These are phyloP conservation scores for Drosophila setifemur DNA, from an alignment of 1,140 invertebrate species.

Conservation along the genomic window DNA sequence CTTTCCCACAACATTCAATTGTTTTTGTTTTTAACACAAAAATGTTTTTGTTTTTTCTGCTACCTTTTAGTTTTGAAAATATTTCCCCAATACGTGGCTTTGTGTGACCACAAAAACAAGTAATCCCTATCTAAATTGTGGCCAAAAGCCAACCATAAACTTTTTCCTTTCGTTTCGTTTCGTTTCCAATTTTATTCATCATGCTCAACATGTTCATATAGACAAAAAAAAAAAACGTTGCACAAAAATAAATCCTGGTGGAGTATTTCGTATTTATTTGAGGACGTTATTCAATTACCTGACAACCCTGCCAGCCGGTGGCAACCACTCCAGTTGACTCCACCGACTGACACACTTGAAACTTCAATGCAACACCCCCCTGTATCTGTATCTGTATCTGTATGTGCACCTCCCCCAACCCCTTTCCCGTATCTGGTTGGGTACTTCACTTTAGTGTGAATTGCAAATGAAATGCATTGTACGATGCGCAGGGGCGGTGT, in stretches of 20 bases:
- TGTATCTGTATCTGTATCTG: constrained; percentile 7
- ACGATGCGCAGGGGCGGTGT: too few relatives aligned
- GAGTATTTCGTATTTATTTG: constrained; percentile 35
- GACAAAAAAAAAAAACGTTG: constrained; percentile 9
- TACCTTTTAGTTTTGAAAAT: not conserved
- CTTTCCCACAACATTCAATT: too few relatives aligned
- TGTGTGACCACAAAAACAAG: not conserved
- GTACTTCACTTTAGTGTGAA: constrained; percentile 53
- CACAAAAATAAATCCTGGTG: constrained; percentile 12
- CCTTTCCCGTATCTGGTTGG: constrained; percentile 31
- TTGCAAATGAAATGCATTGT: constrained; percentile 44
- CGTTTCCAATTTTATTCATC: not conserved
- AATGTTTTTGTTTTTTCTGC: not conserved
- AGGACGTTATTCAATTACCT: constrained; percentile 52
- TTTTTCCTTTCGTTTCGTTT: not conserved
- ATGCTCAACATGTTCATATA: too few relatives aligned
- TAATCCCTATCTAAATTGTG: constrained; percentile 3
- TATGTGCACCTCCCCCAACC: not conserved
- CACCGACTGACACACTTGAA: constrained; percentile 50
- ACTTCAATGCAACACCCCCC: constrained; percentile 37
- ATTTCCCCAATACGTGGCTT: not conserved
- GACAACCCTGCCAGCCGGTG: constrained; percentile 28
- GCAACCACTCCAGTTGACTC: constrained; percentile 25
- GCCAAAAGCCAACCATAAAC: not conserved
- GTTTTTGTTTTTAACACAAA: too few relatives aligned